Base-by-base conservation (phyloP, 2,888 invertebrate genomes). In the Drosophila mercatorum region DNA sequence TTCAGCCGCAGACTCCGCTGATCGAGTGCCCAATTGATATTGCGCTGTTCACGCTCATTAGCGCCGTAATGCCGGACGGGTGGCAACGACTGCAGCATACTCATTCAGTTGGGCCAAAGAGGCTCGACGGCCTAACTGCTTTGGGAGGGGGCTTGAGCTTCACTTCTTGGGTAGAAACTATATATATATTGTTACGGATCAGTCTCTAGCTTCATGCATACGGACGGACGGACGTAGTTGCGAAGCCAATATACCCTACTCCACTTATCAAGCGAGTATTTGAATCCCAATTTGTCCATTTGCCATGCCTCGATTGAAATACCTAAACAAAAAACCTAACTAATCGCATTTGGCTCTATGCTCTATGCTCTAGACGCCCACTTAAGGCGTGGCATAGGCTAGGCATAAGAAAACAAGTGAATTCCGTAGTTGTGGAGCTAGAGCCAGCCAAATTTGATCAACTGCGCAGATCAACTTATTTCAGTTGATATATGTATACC, bases 11-110 rank as follows among this genome's bases (percentile, higher is more conserved):
- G 17, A 51, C 34, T 22, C 51, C 51, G 51, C 7, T 2, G 34
- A 51, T 51, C 51, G 51, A 34, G 34, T 51, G 34, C 51, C 17
- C 34, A 17, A 34, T 34, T 49, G n/a, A 5, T 11, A 31, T 28
- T 49, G 2, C 14, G 31, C n/a, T 49, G 28, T 47, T 31, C 28
- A 49, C n/a, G 14, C 3, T 49, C 49, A 49, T 49, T 49, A 49
- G 49, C 17, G 17, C 10, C 31, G 17, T 11, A 49, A 34, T 31
- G 34, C 3, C 17, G n/a, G 17, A 1, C 17, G 31, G 5, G 31
- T 1, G 2, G 5, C 8, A 6, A 5, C 5, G 49, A 49, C 17
- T 31, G n/a, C 31, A 6, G 6, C 11, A 49, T 34, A 17, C n/a
- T 17, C 31, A 28, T 28, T 34, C 28, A 26, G 22, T 2, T 34